These are phyloP conservation scores for Meganola albula DNA, from an alignment of 2,888 invertebrate genomes.

Conservation along the genomic window DNA sequence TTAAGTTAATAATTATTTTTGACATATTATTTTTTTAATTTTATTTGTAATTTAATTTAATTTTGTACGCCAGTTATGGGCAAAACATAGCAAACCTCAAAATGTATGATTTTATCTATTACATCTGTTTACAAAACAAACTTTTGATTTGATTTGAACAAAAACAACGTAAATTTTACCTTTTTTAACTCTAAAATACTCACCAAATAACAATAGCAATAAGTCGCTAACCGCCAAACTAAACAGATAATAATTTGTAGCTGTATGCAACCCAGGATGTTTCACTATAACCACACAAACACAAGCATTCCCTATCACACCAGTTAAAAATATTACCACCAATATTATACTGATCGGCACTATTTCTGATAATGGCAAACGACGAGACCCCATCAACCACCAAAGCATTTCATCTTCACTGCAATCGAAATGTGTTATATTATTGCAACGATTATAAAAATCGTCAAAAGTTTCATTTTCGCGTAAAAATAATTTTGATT, in stretches of 20 bases:
- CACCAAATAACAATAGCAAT: slow-evolving; percentile 87
- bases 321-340: slow-evolving; percentile 87
- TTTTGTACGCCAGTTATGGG: too few species aligned
- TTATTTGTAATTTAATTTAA: too few species aligned
- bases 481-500: slow-evolving; percentile 44
- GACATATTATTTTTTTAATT: too few species aligned
- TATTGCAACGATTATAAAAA: slow-evolving; percentile 66
- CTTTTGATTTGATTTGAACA: too few species aligned
- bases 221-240: slow-evolving; percentile 93
- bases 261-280: slow-evolving; percentile 89
- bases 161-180: too few species aligned
- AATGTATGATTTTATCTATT: too few species aligned
- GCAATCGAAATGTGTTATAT: slow-evolving; percentile 74
- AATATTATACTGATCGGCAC: slow-evolving; percentile 83
- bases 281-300: slow-evolving; percentile 91
- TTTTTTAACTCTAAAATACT: too few species aligned
- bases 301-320: slow-evolving; percentile 88
- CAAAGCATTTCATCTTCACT: slow-evolving; percentile 78
- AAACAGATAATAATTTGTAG: slow-evolving; percentile 94
- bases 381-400: slow-evolving; percentile 79
- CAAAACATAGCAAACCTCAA: too few species aligned
- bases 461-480: slow-evolving; percentile 59
- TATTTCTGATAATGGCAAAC: slow-evolving; percentile 76
- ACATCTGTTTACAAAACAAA: too few species aligned
- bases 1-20: too few species aligned